These are phyloP conservation scores for Neria commutata DNA, from an alignment of 2,888 invertebrate genomes.

Conservation along the genomic window DNA sequence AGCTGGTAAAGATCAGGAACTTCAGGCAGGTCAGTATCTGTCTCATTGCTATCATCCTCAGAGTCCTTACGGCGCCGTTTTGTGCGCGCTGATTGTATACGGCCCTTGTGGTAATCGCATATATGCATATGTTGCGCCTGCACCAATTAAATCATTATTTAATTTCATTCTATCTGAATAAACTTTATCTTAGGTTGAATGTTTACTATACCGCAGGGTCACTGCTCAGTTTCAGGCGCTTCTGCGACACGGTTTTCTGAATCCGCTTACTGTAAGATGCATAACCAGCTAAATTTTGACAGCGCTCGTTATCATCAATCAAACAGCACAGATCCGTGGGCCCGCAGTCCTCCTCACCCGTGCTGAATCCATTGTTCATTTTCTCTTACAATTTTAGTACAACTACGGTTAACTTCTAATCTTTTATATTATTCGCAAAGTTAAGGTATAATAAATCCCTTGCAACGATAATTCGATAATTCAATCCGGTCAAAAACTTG, in stretches of 20 bases:
- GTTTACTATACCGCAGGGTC: slow-evolving; percentile 70
- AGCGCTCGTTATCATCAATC: slow-evolving; percentile 86
- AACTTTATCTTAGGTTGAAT: background rate
- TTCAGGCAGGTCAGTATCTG: slow-evolving; percentile 89
- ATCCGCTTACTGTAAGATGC: slow-evolving; percentile 97
- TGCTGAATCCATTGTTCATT: slow-evolving; percentile 81
- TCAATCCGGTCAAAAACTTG: too few species aligned
- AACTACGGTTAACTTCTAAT: too few species aligned
- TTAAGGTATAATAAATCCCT: too few species aligned
- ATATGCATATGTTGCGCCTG: slow-evolving; percentile 95
- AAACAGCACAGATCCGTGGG: slow-evolving; percentile 92
- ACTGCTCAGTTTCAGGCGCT: slow-evolving; percentile 85
- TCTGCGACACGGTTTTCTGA: slow-evolving; percentile 92
- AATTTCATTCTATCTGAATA: background rate
- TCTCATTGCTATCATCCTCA: slow-evolving; percentile 92
- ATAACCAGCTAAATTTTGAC: slow-evolving; percentile 74
- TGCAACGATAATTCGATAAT: too few species aligned
- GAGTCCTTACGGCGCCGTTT: slow-evolving; percentile 92
- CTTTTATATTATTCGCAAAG: too few species aligned
- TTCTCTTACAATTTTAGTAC: background rate
- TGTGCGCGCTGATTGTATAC: slow-evolving; percentile 93
- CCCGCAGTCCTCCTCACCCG: slow-evolving; percentile 89
- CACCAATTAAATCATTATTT: slow-evolving; percentile 34
- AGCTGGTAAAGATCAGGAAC: slow-evolving; percentile 89
- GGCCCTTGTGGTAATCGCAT: slow-evolving; percentile 94